Percentiles rank a stretch among this genome's conserved stretches.
Evolutionary conservation across 2,888 invertebrate species (phyloP).

Genomic region (Encarsia formosa): DNA sequence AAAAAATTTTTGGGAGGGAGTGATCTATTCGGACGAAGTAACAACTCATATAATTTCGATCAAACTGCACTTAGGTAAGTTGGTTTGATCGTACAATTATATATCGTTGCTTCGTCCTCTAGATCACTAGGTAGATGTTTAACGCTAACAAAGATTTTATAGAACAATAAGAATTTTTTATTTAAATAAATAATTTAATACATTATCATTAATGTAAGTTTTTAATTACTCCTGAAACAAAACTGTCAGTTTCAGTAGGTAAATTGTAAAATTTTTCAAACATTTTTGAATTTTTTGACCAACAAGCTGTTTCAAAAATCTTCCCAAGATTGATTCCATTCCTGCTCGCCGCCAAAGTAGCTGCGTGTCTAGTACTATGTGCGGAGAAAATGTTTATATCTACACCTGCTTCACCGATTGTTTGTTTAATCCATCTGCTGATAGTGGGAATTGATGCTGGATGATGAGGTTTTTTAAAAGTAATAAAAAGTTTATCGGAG

Average conservation of each 20-base stretch:
- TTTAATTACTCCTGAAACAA: background rate
- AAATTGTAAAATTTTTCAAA: constrained; percentile 20
- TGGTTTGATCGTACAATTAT: constrained; percentile 2
- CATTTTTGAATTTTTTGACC: constrained; percentile 11
- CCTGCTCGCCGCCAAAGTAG: constrained; percentile 14
- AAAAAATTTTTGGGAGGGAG: constrained; percentile 1
- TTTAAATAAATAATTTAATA: background rate
- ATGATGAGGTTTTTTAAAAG: background rate
- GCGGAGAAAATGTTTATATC: background rate
- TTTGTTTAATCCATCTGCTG: constrained; percentile 5
- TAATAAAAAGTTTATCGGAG: background rate
- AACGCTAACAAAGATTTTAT: constrained; percentile 4
- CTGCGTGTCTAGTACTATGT: constrained; percentile 8
- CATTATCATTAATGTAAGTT: background rate
- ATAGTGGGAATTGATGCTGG: background rate
- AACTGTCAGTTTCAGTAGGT: constrained; percentile 5
- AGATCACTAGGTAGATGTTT: constrained; percentile 9
- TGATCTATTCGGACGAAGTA: constrained; percentile 7
- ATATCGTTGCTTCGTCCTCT: constrained; percentile 5
- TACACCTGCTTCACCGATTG: background rate
- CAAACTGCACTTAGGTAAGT: too few relatives aligned
- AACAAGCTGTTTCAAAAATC: constrained; percentile 17
- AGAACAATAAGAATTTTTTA: background rate
- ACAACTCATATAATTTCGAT: too few relatives aligned
- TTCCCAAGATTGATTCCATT: constrained; percentile 9